Base-by-base conservation (phyloP, 2,888 invertebrate genomes). In the Meandrusa payeni region DNA sequence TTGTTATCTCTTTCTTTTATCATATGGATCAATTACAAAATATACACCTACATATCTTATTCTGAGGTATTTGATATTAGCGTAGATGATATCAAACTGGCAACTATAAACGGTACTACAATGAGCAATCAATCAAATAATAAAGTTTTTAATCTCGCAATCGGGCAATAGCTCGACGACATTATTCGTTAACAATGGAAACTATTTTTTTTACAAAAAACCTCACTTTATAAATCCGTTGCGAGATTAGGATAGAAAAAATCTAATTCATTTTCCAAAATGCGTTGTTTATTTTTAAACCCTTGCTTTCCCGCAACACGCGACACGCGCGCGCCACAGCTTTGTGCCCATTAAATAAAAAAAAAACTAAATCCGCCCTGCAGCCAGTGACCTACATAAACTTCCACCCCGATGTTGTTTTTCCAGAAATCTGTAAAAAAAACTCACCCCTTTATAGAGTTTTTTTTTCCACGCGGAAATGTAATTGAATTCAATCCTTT, bases 401-500 rank as follows among this genome's bases (percentile, higher is more conserved):
- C 57, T 68, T 59, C 57, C 63, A 62, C 71, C 73, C 76, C 67
- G 59, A 43, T 54, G 50, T 57, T 64, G 61, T 71, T 76, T 77
- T 76, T 73, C 76, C 74, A 71, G 58, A 80, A 78, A 75, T 70
- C 59, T 64, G 74, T 69, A 74, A 82, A 83, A 80, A 69, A 42
- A 42, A 36, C 54, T n/a, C n/a, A 76, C 75, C 82, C 81, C 59
- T 75, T 78, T 74, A 73, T 74, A 69, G 62, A 57, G 51, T 57
- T 53, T 72, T 78, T 77, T 78, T 72, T 64, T n/a, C 38, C 34
- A 43, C 48, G 41, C 46, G 44, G 54, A 55, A 61, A 61, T 58
- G 62, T 81, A 85, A 86, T 85, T 76, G 82, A 80, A 87, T 83
- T 75, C 77, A 87, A 83, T 86, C 86, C 86, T 79, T 83, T 80